Base-by-base conservation (phyloP, 2,888 invertebrate genomes). In the Scaptomyza caliginosa region DNA sequence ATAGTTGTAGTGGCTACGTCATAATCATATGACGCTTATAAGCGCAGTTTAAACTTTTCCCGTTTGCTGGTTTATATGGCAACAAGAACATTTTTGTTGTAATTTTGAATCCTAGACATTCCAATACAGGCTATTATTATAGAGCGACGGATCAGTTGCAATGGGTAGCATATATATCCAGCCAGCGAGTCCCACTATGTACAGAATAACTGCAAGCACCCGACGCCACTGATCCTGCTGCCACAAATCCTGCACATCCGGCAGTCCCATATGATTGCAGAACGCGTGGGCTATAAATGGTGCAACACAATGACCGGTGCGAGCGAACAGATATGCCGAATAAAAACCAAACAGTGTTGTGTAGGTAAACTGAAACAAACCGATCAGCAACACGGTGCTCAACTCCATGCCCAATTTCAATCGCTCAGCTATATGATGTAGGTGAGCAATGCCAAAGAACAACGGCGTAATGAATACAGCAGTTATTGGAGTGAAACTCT, bases 251-350 rank as follows among this genome's bases (percentile, higher is more conserved):
- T 93, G 92, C 71, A 98, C 93, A 90, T 98, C 96, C 0, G 98
- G 98, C 88, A 98, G 96, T 6, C 98, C 98, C 97, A 99, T 98
- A 91, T 97, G 96, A 91, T 99, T 99, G 92, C 99, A 99, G 91
- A 98, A 98, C 28, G 97, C 95, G 91, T 99, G 99, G 1, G 96
- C 97, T 13, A 97, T 91, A 77, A 98, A 94, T 3, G 97, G 96
- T 1, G 98, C 96, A 16, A 95, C 92, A 80, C 98, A 94, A 90
- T 98, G 98, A 32, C 98, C 97, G 2, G 98, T 98, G 90, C 96
- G 94, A 8, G 96, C 93, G 91, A 98, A 97, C 45, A 98, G 91
- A 90, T 95, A 98, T n/a, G 98, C 96, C 5, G 98, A 98, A 91
- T 99, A 99, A 45, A 96, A 95, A 60, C 98, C 99, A 92, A 99